These are phyloP conservation scores for Halcyon senegalensis DNA, from an alignment of 2,113 vertebrate species.

Conservation along the genomic window DNA sequence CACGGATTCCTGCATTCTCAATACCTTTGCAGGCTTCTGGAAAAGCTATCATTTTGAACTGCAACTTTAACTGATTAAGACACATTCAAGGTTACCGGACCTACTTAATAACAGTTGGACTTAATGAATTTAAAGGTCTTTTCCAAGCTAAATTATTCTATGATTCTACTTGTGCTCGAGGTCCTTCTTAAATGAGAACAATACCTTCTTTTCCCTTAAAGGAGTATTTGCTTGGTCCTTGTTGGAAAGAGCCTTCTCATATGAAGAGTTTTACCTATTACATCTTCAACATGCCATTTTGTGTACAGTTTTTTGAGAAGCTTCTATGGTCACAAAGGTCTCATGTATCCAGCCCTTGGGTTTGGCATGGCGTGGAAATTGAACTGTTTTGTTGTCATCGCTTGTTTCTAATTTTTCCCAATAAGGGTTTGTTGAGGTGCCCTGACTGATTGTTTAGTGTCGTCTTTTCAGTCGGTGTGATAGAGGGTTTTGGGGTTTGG, in stretches of 20 bases:
- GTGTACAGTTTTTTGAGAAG: not conserved
- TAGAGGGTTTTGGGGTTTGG: not conserved
- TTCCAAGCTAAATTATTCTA: not conserved
- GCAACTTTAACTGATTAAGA: not conserved
- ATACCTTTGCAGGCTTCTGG: not conserved
- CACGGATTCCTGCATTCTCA: not conserved
- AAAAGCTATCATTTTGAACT: not conserved
- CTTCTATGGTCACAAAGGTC: rapidly evolving
- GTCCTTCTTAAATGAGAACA: not conserved
- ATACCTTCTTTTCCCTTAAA: not conserved
- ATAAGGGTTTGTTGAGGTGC: not conserved
- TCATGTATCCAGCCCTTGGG: not conserved
- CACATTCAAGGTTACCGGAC: not conserved
- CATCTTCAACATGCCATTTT: not conserved
- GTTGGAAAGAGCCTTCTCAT: not conserved
- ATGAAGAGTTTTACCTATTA: not conserved
- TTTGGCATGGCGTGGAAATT: not conserved
- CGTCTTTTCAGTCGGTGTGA: not conserved
- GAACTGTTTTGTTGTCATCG: not conserved
- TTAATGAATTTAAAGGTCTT: not conserved
- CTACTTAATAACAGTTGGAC: not conserved
- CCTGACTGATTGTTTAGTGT: not conserved
- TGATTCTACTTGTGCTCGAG: not conserved
- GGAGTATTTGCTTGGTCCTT: not conserved
- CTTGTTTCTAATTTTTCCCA: not conserved